Evolutionary conservation across 2,113 vertebrate genomes (phyloP).

Genomic region (Prunella himalayana): DNA sequence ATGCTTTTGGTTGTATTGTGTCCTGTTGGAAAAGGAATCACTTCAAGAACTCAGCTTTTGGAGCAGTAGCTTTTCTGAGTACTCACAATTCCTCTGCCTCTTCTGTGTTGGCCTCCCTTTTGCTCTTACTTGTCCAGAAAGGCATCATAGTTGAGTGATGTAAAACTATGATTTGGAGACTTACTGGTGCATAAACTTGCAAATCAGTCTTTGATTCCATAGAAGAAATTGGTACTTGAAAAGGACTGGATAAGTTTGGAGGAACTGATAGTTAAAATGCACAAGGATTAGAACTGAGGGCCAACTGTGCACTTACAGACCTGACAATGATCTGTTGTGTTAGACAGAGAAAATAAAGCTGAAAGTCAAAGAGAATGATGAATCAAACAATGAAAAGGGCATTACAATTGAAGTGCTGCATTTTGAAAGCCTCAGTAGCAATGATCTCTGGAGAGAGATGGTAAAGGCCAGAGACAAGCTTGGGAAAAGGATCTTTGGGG

Average conservation of each 20-base stretch:
- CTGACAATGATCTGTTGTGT: neutral
- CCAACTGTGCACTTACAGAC: neutral
- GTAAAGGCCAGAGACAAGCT: neutral
- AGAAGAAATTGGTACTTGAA: neutral
- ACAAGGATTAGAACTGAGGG: neutral
- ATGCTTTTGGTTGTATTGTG: neutral
- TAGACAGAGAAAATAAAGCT: neutral
- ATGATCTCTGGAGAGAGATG: neutral
- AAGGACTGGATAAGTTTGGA: neutral
- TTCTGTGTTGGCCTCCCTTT: neutral
- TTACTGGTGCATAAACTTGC: neutral
- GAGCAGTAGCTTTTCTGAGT: neutral
- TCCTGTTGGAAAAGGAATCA: neutral
- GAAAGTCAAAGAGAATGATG: neutral
- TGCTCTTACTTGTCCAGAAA: neutral
- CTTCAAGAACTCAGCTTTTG: neutral
- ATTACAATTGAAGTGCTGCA: neutral
- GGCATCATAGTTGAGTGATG: neutral
- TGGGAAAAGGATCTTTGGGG: neutral
- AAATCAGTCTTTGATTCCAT: neutral
- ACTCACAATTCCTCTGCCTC: neutral
- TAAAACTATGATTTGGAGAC: neutral
- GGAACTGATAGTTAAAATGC: neutral
- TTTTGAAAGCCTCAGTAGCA: neutral
- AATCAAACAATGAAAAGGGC: neutral